Base-by-base conservation (phyloP, 2,797 vertebrate genomes). In the Neosilurus hyrtlii region DNA sequence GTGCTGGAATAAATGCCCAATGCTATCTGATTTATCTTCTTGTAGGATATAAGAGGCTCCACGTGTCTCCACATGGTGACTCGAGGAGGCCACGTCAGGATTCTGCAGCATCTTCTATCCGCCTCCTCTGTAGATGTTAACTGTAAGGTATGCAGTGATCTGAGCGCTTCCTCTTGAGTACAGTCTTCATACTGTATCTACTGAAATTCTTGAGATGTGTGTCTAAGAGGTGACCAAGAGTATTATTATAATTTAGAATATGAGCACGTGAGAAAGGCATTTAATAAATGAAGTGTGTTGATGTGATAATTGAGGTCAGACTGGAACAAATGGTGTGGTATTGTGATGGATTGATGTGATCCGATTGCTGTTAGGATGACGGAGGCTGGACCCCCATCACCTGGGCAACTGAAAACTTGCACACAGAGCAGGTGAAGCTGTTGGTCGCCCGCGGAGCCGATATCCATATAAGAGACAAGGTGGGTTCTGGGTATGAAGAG, bases 311-410 rank as follows among this genome's bases (percentile, higher is more conserved):
- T 10, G 15, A 6, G 70, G 59, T 16, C 22, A 57, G 26, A 8
- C 35, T 51, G 16, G 72, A 30, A 49, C 4, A 78, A 18, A 62
- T 35, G 35, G 9, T n/a, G 43, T 54, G 26, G 43, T 62, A 2
- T 15, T 73, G 2, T 65, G 43, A 43, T 43, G 43, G 43, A 43
- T 43, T 43, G 8, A 20, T 68, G n/a, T 49, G 14, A 56, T 65
- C 5, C 54, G 72, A 49, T 80, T 65, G 1, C 73, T 63, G 10
- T 70, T 88, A 98, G 97, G 97, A 99, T 0, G 96, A 97, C 0
- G 97, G 97, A 0, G 97, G 97, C 7, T 99, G 98, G 98, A 99
- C 97, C 0, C 95, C 97, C 0, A 95, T 99, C 93, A 99, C 98
- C 70, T 99, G 97, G 97, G 97, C 97, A 76, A 97, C 97, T 0